These are phyloP conservation scores for Catocala nupta DNA, from an alignment of 2,888 invertebrate genomes.

Conservation along the genomic window DNA sequence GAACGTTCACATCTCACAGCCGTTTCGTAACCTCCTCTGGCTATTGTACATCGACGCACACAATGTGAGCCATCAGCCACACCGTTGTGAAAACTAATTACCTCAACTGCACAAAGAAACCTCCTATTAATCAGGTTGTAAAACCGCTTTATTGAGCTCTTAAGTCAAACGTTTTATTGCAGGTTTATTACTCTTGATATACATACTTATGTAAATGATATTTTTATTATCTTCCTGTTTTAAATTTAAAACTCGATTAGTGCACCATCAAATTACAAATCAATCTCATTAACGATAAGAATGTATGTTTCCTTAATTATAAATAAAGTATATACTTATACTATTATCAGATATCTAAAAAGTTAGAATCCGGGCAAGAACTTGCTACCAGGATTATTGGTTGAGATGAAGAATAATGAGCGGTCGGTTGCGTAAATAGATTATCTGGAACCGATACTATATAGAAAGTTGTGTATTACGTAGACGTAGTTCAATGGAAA, in stretches of 20 bases:
- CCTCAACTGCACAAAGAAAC: conserved; percentile 38
- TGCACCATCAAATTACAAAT: too few relatives aligned
- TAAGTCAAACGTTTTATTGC: conserved; percentile 17
- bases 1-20: conserved; percentile 55
- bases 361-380: too few relatives aligned
- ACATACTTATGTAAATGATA: too few relatives aligned
- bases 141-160: conserved; percentile 25
- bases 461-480: conserved; percentile 42
- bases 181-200: background rate
- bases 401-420: conserved; percentile 8
- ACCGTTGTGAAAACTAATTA: conserved; percentile 51
- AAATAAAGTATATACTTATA: too few relatives aligned
- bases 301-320: too few relatives aligned
- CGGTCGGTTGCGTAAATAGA: conserved; percentile 27
- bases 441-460: conserved; percentile 30
- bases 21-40: conserved; percentile 38
- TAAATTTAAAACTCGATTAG: too few relatives aligned
- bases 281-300: too few relatives aligned
- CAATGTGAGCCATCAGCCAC: conserved; percentile 36
- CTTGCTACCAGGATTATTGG: conserved; percentile 2
- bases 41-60: conserved; percentile 41
- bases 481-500: conserved; percentile 25
- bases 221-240: too few relatives aligned
- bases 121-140: conserved; percentile 20
- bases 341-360: too few relatives aligned